Evolutionary conservation across 2,797 vertebrate genomes (phyloP).

Genomic region (Muscicapa comitata): DNA sequence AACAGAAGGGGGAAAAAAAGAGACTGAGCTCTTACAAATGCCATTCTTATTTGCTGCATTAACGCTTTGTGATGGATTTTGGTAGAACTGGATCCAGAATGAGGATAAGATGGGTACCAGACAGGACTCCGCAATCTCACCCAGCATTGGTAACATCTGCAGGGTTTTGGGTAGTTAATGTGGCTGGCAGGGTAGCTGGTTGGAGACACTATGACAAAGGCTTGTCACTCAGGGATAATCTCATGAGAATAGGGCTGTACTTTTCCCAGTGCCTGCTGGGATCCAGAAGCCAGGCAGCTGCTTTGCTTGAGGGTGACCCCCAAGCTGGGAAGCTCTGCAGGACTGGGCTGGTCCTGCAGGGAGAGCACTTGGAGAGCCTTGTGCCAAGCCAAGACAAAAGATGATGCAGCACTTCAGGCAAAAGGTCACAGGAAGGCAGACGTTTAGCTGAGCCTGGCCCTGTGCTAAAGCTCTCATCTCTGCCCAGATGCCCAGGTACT

Average conservation of each 20-base stretch:
- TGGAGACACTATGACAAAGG: not conserved
- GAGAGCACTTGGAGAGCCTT: not conserved
- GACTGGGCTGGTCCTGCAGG: not conserved
- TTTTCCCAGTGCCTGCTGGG: not conserved
- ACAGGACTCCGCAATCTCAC: not conserved
- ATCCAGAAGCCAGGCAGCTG: not conserved
- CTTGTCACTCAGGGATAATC: not conserved
- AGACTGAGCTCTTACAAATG: not conserved
- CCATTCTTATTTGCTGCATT: not conserved
- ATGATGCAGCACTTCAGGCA: not conserved
- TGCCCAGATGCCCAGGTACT: not conserved
- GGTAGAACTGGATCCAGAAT: not conserved
- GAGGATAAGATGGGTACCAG: not conserved
- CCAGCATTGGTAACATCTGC: not conserved
- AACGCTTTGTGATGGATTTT: not conserved
- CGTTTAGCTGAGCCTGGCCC: not conserved
- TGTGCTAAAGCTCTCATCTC: not conserved
- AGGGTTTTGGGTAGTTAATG: not conserved
- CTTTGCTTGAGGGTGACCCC: not conserved
- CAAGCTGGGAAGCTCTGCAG: not conserved
- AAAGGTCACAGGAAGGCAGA: not conserved
- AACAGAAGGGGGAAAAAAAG: not conserved
- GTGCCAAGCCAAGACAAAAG: accelerated
- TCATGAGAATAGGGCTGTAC: not conserved
- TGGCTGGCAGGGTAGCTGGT: not conserved